A percentile compares a stretch with the other conserved stretches of the same genome.
Conservation (phyloP, 2,797 vertebrate species). For the Tenualosa thibaudeaui region DNA sequence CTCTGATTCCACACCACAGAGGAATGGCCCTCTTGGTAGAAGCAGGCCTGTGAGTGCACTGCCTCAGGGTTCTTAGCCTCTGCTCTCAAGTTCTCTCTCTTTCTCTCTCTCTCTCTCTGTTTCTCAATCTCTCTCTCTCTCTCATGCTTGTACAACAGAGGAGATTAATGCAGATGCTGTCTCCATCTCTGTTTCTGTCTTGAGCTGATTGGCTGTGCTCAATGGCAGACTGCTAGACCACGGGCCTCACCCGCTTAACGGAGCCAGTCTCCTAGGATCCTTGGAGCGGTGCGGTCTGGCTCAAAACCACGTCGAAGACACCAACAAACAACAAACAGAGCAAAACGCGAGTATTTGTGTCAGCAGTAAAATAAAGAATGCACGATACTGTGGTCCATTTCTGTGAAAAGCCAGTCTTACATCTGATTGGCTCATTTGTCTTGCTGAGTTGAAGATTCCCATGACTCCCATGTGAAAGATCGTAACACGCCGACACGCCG, state of each 20-base stretch:
- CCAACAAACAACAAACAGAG: neutral
- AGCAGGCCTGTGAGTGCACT: neutral
- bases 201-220: neutral
- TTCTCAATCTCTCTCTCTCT: no score
- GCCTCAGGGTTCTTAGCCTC: neutral
- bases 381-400: neutral
- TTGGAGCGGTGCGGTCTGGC: neutral
- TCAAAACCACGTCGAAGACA: neutral
- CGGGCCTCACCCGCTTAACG: neutral
- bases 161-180: constrained; percentile 5
- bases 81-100: neutral
- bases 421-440: neutral
- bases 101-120: no score
- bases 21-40: neutral
- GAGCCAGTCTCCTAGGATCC: neutral
- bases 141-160: neutral
- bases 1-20: neutral
- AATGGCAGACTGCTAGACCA: neutral
- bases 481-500: neutral
- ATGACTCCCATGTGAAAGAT: neutral
- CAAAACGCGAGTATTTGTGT: neutral
- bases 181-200: constrained; percentile 24
- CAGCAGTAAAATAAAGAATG: neutral
- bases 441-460: neutral
- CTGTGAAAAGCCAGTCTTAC: neutral